A percentile compares a stretch with the other conserved stretches of the same genome.
phyloP scores from a whole-genome alignment of 2,113 vertebrate species.

The Cacatua alba region DNA sequence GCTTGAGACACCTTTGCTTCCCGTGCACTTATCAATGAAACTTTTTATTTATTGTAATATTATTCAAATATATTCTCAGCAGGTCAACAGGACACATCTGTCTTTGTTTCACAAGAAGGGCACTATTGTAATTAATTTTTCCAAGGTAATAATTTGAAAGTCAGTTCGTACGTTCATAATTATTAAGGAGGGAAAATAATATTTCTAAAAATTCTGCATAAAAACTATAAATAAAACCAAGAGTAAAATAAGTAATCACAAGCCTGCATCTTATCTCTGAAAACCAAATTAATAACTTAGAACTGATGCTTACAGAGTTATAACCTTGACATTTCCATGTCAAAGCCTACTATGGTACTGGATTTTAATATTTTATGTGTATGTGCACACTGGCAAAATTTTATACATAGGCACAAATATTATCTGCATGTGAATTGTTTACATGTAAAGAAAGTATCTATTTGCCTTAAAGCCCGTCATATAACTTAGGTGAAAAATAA shows the following conservation, averaged over 20 bases:
- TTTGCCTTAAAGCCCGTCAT: not conserved
- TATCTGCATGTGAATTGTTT: not conserved
- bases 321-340: not conserved
- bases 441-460: not conserved
- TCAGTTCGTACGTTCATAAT: not conserved
- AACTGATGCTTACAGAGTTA: not conserved
- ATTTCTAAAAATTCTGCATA: not conserved
- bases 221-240: not conserved
- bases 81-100: not conserved
- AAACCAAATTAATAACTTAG: not conserved
- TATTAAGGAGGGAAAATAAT: not conserved
- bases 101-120: not conserved
- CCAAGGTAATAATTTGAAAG: not conserved
- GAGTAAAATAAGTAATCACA: not conserved
- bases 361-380: not conserved
- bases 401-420: not conserved
- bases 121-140: not conserved
- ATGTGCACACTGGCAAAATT: not conserved
- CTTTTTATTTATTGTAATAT: not conserved
- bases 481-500: not conserved
- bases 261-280: not conserved
- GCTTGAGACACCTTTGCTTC: not conserved
- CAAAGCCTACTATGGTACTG: not conserved
- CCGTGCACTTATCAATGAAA: rapidly evolving
- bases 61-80: not conserved